Percentiles rank a stretch among this genome's conserved stretches.
phyloP scores from a whole-genome alignment of 2,888 invertebrate genomes.

The Gasteruption jaculator region DNA sequence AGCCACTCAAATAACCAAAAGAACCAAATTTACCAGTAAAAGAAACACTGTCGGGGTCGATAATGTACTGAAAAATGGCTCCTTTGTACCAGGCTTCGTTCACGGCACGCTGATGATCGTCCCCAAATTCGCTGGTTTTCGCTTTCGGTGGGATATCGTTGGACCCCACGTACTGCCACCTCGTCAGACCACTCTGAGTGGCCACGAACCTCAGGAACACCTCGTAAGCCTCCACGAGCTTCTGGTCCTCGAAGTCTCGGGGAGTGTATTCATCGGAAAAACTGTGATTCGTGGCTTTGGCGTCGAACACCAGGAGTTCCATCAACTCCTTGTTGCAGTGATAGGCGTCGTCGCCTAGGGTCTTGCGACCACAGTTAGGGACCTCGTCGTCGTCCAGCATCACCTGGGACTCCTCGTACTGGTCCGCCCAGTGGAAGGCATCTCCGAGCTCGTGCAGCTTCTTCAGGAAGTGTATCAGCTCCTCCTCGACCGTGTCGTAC shows the following conservation, averaged over 20 bases:
- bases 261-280: conserved; percentile 41
- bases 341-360: conserved; percentile 66
- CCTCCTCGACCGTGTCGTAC: conserved; percentile 69
- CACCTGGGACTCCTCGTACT: conserved; percentile 52
- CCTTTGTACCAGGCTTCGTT: conserved; percentile 91
- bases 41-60: conserved; percentile 61
- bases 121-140: conserved; percentile 62
- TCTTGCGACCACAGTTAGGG: conserved; percentile 46
- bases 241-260: conserved; percentile 18
- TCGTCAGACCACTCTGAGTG: conserved; percentile 83
- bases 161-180: conserved; percentile 64
- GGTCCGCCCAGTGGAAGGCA: conserved; percentile 62
- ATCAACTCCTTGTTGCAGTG: conserved; percentile 83
- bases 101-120: conserved; percentile 69
- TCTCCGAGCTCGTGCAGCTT: conserved; percentile 56
- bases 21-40: conserved; percentile 36
- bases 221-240: conserved; percentile 64
- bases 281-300: conserved; percentile 63
- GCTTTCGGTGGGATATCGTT: conserved; percentile 20
- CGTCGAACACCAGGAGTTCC: conserved; percentile 82
- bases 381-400: conserved; percentile 29
- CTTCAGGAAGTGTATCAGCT: conserved; percentile 70
- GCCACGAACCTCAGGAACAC: conserved; percentile 78
- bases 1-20: no score
- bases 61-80: conserved; percentile 79